These are phyloP conservation scores for Busseola fusca DNA, from an alignment of 2,888 invertebrate species.

Conservation along the genomic window DNA sequence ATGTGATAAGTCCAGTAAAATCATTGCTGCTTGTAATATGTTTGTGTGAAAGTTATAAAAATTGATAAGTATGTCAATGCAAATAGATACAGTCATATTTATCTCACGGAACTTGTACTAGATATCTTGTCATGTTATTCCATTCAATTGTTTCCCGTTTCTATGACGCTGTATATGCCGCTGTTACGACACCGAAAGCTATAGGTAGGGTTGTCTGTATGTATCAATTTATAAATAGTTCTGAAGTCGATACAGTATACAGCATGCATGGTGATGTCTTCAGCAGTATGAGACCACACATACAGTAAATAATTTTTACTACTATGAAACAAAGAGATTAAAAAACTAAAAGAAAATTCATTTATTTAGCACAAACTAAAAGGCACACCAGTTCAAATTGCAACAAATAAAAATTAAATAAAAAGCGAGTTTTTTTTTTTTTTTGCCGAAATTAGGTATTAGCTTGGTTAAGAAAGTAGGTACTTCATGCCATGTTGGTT, in stretches of 20 bases:
- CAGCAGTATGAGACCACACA: neutral
- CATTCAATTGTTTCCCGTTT: constrained; percentile 3
- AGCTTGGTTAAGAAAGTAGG: too few species aligned
- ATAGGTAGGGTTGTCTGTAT: too few species aligned
- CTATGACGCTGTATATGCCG: neutral
- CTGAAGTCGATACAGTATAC: neutral
- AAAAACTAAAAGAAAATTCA: too few species aligned
- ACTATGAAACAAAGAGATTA: too few species aligned
- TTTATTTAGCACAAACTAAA: too few species aligned
- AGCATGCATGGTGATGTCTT: neutral
- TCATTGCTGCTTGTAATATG: neutral
- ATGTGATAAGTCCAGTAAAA: neutral
- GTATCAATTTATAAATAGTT: too few species aligned
- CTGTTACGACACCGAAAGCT: neutral
- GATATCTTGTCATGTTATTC: constrained; percentile 37
- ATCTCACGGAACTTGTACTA: constrained; percentile 49
- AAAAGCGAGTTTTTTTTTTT: too few species aligned
- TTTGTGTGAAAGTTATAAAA: constrained; percentile 19
- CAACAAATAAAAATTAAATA: too few species aligned
- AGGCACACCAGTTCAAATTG: too few species aligned
- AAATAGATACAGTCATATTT: constrained; percentile 43
- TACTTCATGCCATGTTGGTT: neutral
- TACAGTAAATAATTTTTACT: neutral
- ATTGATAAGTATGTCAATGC: constrained; percentile 21
- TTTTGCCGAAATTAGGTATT: too few species aligned